Percentiles rank a stretch among this genome's conserved stretches.
Conservation (phyloP, 2,797 vertebrate species). For the Poeciliopsis turneri region DNA sequence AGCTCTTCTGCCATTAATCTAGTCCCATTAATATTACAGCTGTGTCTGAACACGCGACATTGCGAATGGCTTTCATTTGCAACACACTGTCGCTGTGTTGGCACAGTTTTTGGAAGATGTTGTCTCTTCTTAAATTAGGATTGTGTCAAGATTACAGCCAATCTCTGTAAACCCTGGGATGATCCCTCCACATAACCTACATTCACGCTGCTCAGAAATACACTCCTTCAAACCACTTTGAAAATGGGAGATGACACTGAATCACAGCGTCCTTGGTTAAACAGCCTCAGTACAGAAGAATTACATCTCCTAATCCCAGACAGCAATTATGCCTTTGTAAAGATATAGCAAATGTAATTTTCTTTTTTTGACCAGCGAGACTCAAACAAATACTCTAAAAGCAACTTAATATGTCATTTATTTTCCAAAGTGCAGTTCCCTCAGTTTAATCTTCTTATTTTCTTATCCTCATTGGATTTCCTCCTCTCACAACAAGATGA, state of each 20-base stretch:
- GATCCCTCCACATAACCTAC: conserved; percentile 25
- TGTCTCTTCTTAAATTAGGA: conserved; percentile 17
- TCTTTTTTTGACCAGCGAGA: conserved; percentile 10
- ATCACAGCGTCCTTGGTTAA: conserved; percentile 4
- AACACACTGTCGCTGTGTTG: conserved; percentile 7
- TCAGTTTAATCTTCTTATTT: conserved; percentile 31
- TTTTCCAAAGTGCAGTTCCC: conserved; percentile 19
- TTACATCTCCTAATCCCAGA: conserved; percentile 42
- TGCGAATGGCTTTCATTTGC: conserved; percentile 12
- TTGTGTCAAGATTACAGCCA: conserved; percentile 34
- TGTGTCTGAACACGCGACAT: conserved; percentile 25
- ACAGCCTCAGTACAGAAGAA: conserved; percentile 10
- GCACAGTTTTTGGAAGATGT: conserved; percentile 24
- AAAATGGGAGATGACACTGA: conserved; percentile 15
- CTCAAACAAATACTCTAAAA: conserved; percentile 15
- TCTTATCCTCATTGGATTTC: conserved; percentile 34
- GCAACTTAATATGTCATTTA: conserved; percentile 17
- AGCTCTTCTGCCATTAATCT: neutral
- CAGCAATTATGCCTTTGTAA: conserved; percentile 20
- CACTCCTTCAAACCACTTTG: conserved; percentile 25
- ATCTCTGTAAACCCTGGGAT: conserved; percentile 26
- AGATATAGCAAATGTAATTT: neutral
- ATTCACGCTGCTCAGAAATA: conserved; percentile 15
- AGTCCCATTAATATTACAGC: conserved; percentile 16
- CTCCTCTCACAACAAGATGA: conserved; percentile 15